Evolutionary conservation across 2,797 vertebrate genomes (phyloP).

Genomic region (Sebastes steindachneri): DNA sequence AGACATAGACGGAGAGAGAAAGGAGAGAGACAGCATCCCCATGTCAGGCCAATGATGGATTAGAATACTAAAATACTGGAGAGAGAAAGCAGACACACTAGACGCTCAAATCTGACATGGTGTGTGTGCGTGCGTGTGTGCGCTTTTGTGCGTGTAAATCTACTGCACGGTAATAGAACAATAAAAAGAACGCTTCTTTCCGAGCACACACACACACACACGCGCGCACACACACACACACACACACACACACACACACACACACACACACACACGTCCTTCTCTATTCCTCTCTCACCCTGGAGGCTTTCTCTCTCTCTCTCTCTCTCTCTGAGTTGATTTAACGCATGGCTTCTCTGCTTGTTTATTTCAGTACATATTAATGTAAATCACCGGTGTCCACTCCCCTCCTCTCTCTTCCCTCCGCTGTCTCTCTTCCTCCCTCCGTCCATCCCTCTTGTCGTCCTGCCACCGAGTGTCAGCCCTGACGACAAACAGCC

Average conservation of each 20-base stretch:
- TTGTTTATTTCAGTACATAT: conserved; percentile 75
- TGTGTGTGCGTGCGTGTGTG: conserved; percentile 24
- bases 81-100: conserved; percentile 63
- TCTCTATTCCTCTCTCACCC: conserved; percentile 24
- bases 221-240: not conserved
- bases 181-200: conserved; percentile 52
- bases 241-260: conserved; percentile 7
- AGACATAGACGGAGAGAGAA: conserved; percentile 13
- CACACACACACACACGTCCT: not conserved
- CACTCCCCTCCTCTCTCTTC: conserved; percentile 33
- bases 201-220: not conserved
- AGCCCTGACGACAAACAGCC: conserved; percentile 49
- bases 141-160: conserved; percentile 41
- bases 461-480: conserved; percentile 43
- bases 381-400: conserved; percentile 74
- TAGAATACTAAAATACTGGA: conserved; percentile 74
- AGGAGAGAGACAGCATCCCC: conserved; percentile 61
- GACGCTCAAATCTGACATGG: conserved; percentile 58
- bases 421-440: not conserved
- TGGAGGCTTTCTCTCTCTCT: conserved; percentile 17
- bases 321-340: conserved; percentile 63
- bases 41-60: conserved; percentile 79
- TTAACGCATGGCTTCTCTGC: conserved; percentile 76
- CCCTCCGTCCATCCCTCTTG: conserved; percentile 39
- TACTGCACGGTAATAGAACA: conserved; percentile 64